Percentiles rank a stretch among this genome's conserved stretches.
These are phyloP conservation scores for Agrochola lota DNA, from an alignment of 2,888 invertebrate species.

Conservation along the genomic window DNA sequence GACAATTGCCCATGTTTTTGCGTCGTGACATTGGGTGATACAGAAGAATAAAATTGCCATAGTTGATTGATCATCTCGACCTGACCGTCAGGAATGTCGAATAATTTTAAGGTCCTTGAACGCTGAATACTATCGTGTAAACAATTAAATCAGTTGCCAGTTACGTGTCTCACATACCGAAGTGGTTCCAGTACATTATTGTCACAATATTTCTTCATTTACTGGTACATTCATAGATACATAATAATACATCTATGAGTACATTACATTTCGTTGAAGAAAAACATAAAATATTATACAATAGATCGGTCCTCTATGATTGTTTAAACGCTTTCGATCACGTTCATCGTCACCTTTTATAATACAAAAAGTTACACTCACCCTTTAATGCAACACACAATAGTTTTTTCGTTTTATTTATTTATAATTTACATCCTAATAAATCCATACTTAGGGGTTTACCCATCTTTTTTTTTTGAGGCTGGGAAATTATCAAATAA, in stretches of 20 bases:
- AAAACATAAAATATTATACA: background rate
- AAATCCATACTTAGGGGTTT: background rate
- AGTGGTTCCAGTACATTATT: background rate
- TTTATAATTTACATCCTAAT: background rate
- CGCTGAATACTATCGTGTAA: constrained; percentile 8
- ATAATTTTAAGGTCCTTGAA: constrained; percentile 49
- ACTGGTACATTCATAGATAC: background rate
- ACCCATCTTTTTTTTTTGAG: too few relatives aligned
- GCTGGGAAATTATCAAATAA: too few relatives aligned
- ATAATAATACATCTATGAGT: too few relatives aligned
- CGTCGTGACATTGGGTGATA: constrained; percentile 16
- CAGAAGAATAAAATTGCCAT: constrained; percentile 26
- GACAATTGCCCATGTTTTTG: constrained; percentile 28
- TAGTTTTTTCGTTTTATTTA: background rate
- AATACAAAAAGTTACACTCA: background rate
- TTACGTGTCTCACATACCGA: background rate
- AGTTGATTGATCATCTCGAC: constrained; percentile 56
- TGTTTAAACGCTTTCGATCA: background rate
- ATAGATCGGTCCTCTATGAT: background rate
- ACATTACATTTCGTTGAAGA: background rate
- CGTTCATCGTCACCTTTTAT: background rate
- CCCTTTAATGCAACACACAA: background rate
- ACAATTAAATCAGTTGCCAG: constrained; percentile 14
- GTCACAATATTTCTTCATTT: background rate
- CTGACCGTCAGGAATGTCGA: constrained; percentile 34